Percentiles rank a stretch among this genome's conserved stretches.
Conservation (phyloP, 2,797 vertebrate species). For the Sparidentex hasta region DNA sequence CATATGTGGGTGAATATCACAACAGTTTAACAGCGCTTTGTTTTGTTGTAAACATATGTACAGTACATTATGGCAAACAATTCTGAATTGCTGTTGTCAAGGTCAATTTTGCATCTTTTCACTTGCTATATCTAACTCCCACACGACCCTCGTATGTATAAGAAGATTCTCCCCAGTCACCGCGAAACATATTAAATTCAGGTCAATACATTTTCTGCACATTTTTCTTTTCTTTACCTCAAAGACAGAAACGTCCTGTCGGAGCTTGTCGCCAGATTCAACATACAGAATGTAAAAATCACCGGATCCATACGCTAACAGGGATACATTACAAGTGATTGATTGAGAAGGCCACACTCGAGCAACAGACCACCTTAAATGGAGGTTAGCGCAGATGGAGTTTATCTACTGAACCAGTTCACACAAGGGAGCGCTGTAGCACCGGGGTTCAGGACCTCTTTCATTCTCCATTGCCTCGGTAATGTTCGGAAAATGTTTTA, state of each 20-base stretch:
- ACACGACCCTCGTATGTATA: not conserved
- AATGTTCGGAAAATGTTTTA: slow-evolving; percentile 65
- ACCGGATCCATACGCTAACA: too few species aligned
- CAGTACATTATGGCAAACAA: not conserved
- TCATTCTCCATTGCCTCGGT: slow-evolving; percentile 70
- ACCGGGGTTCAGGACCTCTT: slow-evolving; percentile 51
- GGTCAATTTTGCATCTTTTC: not conserved
- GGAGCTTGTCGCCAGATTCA: not conserved
- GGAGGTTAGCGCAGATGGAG: slow-evolving; percentile 19
- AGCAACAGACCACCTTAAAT: slow-evolving; percentile 18
- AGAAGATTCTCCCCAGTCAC: not conserved
- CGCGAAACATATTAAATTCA: not conserved
- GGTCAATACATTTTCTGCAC: not conserved
- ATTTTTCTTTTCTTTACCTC: not conserved
- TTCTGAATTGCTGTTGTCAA: not conserved
- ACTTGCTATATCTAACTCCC: not conserved
- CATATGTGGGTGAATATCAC: not conserved
- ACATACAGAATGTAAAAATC: not conserved
- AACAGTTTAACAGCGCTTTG: not conserved
- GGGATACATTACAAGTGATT: not conserved
- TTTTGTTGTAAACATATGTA: not conserved
- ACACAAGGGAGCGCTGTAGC: slow-evolving; percentile 32
- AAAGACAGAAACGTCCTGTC: not conserved
- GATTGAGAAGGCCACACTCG: slow-evolving; percentile 30
- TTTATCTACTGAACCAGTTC: slow-evolving; percentile 49